Percentiles rank a stretch among this genome's conserved stretches.
phyloP scores from a whole-genome alignment of 2,888 invertebrate genomes.

The Candidula unifasciata region DNA sequence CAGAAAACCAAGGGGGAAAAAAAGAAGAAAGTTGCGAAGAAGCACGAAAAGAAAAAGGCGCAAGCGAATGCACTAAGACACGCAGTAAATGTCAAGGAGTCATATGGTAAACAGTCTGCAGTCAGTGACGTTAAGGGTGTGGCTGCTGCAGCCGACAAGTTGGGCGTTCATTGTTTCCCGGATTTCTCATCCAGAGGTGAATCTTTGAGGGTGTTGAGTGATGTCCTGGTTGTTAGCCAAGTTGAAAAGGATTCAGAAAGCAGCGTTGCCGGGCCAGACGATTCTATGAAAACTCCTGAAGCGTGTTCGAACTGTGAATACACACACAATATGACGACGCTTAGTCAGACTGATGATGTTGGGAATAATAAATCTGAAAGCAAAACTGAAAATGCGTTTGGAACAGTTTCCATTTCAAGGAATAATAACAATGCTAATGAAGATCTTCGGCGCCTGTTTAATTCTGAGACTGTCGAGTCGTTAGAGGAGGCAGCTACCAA shows the following conservation, averaged over 20 bases:
- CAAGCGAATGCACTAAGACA: not conserved
- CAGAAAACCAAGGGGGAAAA: not conserved
- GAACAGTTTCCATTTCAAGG: not conserved
- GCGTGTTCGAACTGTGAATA: not conserved
- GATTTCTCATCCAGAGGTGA: not conserved
- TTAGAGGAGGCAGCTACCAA: not conserved
- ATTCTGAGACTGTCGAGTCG: not conserved
- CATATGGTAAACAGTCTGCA: not conserved
- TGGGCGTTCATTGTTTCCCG: not conserved
- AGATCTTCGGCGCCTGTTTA: not conserved
- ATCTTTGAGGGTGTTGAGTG: not conserved
- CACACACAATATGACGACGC: not conserved
- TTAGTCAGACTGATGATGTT: not conserved
- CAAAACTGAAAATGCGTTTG: not conserved
- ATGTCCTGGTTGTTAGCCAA: not conserved
- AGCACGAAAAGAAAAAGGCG: conserved; percentile 6
- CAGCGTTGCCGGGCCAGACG: not conserved
- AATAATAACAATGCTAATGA: not conserved
- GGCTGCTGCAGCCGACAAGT: not conserved
- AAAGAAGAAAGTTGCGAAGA: conserved; percentile 18
- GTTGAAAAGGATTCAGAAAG: not conserved
- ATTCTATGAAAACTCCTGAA: not conserved
- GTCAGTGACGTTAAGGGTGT: not conserved
- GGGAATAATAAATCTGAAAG: not conserved
- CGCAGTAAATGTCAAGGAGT: conserved; percentile 5